A percentile compares a stretch with the other conserved stretches of the same genome.
Conservation (phyloP, 2,113 vertebrate species). For the Solea senegalensis region DNA sequence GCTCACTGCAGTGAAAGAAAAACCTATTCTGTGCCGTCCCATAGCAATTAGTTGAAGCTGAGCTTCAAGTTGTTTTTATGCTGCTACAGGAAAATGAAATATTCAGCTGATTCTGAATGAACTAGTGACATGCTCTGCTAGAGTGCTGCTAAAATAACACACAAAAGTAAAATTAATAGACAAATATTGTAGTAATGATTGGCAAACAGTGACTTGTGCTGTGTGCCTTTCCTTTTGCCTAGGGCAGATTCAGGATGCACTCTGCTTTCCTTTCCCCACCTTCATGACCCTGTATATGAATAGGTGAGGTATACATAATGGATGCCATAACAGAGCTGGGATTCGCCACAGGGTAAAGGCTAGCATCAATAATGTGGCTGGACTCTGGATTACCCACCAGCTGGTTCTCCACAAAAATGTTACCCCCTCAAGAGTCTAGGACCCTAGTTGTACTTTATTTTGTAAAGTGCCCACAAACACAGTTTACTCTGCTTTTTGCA, state of each 20-base stretch:
- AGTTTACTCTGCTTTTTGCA: background rate
- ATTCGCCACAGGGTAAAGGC: background rate
- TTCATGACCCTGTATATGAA: conserved; percentile 7
- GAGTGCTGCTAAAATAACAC: no score
- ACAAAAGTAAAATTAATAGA: background rate
- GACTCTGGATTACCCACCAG: background rate
- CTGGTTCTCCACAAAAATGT: background rate
- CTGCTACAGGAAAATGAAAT: no score
- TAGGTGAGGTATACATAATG: conserved; percentile 24
- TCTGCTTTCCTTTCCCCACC: background rate
- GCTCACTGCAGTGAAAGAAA: no score
- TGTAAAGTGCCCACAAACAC: background rate
- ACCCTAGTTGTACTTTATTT: background rate
- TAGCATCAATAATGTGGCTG: background rate
- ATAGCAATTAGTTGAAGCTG: no score
- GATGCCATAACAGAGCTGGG: conserved; percentile 3
- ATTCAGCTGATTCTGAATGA: no score
- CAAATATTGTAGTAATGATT: background rate
- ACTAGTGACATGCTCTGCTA: no score
- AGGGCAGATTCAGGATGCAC: background rate
- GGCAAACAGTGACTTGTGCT: background rate
- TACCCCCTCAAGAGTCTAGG: background rate
- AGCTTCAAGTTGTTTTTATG: no score
- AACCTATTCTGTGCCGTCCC: no score
- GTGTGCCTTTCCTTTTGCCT: background rate